These are phyloP conservation scores for Scaeva pyrastri DNA, from an alignment of 2,888 invertebrate genomes.

Conservation along the genomic window DNA sequence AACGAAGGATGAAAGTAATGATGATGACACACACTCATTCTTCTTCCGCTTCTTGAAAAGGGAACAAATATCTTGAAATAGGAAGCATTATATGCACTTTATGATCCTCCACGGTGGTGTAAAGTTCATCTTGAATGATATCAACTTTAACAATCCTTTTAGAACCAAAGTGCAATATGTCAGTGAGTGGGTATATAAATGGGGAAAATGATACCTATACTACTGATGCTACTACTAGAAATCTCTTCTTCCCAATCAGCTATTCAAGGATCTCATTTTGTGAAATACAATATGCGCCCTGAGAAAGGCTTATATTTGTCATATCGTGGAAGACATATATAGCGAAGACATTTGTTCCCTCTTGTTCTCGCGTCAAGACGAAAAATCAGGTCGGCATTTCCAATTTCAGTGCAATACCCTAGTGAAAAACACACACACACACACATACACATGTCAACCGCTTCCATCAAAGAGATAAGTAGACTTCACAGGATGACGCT, in stretches of 20 bases:
- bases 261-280: conserved; percentile 28
- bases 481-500: conserved; percentile 64
- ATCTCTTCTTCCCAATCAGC: conserved; percentile 49
- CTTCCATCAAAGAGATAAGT: conserved; percentile 66
- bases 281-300: conserved; percentile 51
- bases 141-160: conserved; percentile 26
- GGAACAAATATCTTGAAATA: conserved; percentile 6
- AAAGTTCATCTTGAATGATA: conserved; percentile 63
- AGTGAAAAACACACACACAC: not conserved
- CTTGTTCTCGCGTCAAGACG: conserved; percentile 42
- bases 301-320: conserved; percentile 71
- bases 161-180: conserved; percentile 27
- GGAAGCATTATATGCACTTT: not conserved
- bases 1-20: conserved; percentile 38
- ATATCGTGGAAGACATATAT: conserved; percentile 46
- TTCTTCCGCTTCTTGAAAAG: conserved; percentile 1
- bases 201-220: not conserved
- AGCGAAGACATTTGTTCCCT: conserved; percentile 46
- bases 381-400: conserved; percentile 68
- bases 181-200: not conserved
- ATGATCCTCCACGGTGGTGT: conserved; percentile 18
- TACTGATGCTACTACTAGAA: not conserved
- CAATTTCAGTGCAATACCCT: conserved; percentile 57
- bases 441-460: conserved; percentile 47
- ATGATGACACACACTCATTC: conserved; percentile 44